Percentiles rank a stretch among this genome's conserved stretches.
Conservation (phyloP, 2,797 vertebrate genomes). For the Phalloptychus januarius region DNA sequence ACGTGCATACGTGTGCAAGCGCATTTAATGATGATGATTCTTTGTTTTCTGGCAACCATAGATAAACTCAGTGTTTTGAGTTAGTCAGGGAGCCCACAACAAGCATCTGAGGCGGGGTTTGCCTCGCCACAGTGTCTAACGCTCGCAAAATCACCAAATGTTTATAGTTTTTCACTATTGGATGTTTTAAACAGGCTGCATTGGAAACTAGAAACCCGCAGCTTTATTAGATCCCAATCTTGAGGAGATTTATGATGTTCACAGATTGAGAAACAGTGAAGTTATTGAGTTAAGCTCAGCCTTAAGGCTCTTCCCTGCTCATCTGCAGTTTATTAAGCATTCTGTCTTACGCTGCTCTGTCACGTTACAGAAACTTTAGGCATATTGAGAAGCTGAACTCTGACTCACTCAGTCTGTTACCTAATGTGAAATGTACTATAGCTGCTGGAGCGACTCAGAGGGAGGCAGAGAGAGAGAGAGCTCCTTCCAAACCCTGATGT, state of each 20-base stretch:
- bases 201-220: constrained; percentile 41
- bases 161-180: constrained; percentile 23
- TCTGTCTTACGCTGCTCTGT: constrained; percentile 7
- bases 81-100: constrained; percentile 48
- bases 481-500: constrained; percentile 53
- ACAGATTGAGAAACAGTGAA: constrained; percentile 34
- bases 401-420: neutral
- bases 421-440: neutral
- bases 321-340: constrained; percentile 47
- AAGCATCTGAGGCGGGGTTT: constrained; percentile 62
- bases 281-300: constrained; percentile 31
- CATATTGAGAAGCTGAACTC: neutral
- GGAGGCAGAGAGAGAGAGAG: constrained; percentile 33
- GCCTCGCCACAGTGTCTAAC: constrained; percentile 38
- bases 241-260: constrained; percentile 50
- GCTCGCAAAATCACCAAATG: constrained; percentile 28
- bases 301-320: constrained; percentile 23
- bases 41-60: constrained; percentile 59
- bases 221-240: constrained; percentile 27
- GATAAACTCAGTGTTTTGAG: constrained; percentile 62
- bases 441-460: constrained; percentile 23
- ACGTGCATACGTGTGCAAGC: neutral
- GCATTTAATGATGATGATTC: constrained; percentile 61
- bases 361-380: constrained; percentile 15
- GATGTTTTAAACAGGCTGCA: constrained; percentile 23